Conservation (phyloP, 1,140 invertebrate species). For the Pomacea maculata region DNA sequence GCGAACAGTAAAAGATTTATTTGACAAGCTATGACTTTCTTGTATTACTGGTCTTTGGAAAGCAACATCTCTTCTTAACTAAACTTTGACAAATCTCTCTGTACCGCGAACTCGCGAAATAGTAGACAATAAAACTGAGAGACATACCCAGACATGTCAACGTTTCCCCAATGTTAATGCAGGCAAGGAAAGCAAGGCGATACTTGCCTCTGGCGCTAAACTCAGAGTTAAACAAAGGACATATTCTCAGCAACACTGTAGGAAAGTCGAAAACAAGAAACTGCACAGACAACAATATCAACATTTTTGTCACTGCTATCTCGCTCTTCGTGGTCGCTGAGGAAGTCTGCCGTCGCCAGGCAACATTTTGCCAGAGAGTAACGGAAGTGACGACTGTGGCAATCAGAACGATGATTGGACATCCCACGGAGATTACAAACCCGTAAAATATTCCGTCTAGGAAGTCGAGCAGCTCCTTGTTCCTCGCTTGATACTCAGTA, state of each 20-base stretch:
- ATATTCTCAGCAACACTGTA: background rate
- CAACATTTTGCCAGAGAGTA: background rate
- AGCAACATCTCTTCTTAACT: background rate
- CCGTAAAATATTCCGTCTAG: slow-evolving; percentile 12
- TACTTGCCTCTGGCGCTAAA: background rate
- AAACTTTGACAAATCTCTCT: background rate
- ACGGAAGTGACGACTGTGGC: slow-evolving; percentile 5
- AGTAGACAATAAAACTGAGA: slow-evolving; percentile 3
- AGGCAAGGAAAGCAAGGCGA: background rate
- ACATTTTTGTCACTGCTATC: slow-evolving; percentile 12
- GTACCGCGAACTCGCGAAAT: slow-evolving; percentile 1
- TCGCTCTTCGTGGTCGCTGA: background rate
- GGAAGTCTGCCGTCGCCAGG: background rate
- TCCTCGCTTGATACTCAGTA: background rate
- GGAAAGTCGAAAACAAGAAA: background rate
- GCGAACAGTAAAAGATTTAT: no score
- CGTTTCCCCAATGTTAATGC: background rate
- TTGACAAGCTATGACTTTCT: no score
- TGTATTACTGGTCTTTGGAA: no score
- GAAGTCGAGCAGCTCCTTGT: background rate
- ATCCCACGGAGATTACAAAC: slow-evolving; percentile 6
- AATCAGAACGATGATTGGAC: slow-evolving; percentile 4
- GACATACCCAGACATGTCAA: background rate
- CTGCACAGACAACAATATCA: background rate
- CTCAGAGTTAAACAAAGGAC: background rate